phyloP scores from a whole-genome alignment of 2,797 vertebrate genomes.

The Hafferia zeledoni region DNA sequence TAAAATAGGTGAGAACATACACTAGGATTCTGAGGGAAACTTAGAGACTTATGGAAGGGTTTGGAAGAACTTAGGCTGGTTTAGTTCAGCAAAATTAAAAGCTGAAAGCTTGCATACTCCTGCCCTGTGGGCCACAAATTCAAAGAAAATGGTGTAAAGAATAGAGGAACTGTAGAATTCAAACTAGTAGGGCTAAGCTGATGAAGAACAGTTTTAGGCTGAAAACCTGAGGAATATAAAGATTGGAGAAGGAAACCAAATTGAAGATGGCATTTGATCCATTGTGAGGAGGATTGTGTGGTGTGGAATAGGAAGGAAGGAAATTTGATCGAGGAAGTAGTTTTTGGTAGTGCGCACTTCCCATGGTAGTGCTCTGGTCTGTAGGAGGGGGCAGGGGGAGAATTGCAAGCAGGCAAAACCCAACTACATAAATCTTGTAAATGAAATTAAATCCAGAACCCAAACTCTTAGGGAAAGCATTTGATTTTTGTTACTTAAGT shows the following conservation, averaged over 20 bases:
- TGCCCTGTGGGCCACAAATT: background rate
- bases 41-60: background rate
- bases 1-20: background rate
- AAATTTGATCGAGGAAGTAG: background rate
- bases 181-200: background rate
- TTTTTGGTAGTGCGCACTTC: background rate
- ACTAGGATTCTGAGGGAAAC: background rate
- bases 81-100: background rate
- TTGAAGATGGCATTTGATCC: background rate
- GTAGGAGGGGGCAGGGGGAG: fast-evolving
- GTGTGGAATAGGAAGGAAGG: background rate
- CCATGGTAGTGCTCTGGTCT: background rate
- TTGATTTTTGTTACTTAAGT: background rate
- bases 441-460: background rate
- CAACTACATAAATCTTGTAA: background rate
- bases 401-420: background rate
- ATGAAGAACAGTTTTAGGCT: background rate
- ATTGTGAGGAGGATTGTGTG: background rate
- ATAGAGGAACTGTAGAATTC: background rate
- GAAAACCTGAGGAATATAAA: background rate
- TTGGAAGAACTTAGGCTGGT: background rate
- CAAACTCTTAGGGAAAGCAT: background rate
- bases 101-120: background rate
- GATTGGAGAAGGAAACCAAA: background rate
- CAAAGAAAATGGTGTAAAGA: background rate